Conservation (phyloP, 2,797 vertebrate genomes). For the Sebastes iracundus region DNA sequence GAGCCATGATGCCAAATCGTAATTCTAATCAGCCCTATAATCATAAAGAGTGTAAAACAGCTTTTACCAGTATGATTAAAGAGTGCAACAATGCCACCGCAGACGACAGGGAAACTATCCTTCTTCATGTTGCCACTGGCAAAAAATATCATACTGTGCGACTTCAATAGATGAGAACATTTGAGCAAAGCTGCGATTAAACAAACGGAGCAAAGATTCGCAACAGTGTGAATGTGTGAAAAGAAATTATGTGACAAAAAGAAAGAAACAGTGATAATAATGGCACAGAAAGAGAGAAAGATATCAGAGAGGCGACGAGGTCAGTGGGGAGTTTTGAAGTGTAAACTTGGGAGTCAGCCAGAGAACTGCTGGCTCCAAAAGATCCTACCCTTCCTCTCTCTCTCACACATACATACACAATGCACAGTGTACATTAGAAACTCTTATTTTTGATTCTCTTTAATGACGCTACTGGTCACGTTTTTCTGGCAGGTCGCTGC, state of each 20-base stretch:
- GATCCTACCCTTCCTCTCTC: background rate
- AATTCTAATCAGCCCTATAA: too few species aligned
- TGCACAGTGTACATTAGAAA: background rate
- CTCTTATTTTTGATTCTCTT: slow-evolving; percentile 4
- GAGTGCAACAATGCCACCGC: too few species aligned
- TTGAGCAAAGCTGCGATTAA: background rate
- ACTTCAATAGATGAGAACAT: background rate
- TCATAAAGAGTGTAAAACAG: too few species aligned
- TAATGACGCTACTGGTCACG: slow-evolving; percentile 16
- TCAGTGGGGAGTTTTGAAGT: slow-evolving; percentile 17
- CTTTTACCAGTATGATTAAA: too few species aligned
- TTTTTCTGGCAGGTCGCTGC: background rate
- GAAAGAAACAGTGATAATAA: background rate
- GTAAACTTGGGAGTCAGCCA: slow-evolving; percentile 36
- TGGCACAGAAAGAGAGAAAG: background rate
- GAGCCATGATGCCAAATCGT: too few species aligned
- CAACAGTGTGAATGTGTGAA: background rate
- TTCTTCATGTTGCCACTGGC: too few species aligned
- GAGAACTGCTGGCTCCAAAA: slow-evolving; percentile 8
- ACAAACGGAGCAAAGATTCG: background rate
- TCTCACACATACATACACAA: background rate
- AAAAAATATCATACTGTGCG: background rate
- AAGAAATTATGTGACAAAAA: background rate
- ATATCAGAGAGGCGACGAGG: slow-evolving; percentile 12
- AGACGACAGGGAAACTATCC: too few species aligned